These are phyloP conservation scores for Pterocles orientalis DNA, from an alignment of 2,113 vertebrate species.

Conservation along the genomic window DNA sequence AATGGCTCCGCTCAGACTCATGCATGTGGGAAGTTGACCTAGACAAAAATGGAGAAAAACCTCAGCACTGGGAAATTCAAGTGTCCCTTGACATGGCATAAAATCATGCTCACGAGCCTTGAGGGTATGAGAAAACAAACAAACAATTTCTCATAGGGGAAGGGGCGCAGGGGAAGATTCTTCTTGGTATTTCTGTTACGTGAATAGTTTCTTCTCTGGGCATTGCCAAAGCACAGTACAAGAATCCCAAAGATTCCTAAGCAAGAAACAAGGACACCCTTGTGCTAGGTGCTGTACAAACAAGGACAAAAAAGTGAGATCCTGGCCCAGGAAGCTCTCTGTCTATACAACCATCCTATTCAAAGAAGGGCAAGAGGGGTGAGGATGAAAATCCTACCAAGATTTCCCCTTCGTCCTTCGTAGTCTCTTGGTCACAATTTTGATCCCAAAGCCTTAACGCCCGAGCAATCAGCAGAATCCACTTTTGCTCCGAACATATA, in stretches of 20 bases:
- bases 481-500: not conserved
- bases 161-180: not conserved
- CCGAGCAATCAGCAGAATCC: not conserved
- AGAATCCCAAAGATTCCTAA: not conserved
- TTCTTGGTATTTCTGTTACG: not conserved
- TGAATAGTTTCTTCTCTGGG: not conserved
- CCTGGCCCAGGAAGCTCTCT: not conserved
- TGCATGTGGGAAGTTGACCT: not conserved
- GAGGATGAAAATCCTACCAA: not conserved
- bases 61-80: not conserved
- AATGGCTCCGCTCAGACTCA: constrained; percentile 33
- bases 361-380: not conserved
- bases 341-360: not conserved
- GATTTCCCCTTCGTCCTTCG: not conserved
- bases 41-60: not conserved
- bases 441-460: not conserved
- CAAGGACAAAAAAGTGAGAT: not conserved
- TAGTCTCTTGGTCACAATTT: not conserved
- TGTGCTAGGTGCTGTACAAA: not conserved
- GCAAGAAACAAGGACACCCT: not conserved
- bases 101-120: not conserved
- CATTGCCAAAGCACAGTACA: not conserved
- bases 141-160: not conserved
- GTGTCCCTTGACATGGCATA: not conserved
- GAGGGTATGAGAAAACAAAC: not conserved